Base-by-base conservation (phyloP, 1,140 invertebrate genomes). In the Leucophenga varia region DNA sequence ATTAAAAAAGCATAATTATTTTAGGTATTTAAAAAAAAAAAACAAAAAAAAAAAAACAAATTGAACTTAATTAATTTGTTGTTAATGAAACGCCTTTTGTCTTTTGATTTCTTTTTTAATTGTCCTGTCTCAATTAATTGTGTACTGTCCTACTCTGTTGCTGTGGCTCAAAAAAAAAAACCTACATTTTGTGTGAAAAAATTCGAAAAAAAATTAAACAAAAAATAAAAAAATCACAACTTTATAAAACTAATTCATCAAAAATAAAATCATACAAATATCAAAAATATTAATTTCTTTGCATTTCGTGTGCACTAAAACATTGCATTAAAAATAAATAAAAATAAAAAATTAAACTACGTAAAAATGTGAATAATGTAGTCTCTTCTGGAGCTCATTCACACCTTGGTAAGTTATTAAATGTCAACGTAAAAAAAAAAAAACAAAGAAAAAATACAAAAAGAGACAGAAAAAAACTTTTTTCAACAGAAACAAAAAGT, bases 321-420 rank as follows among this genome's bases (percentile, higher is more conserved):
- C 37, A 20, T 25, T 20, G 21, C 36, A 48, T 28, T 25, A 52
- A 31, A 57, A 50, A 9, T 36, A 49, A 50, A 39, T 50, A 41
- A 56, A 30, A 38, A 53, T 41, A 46, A 53, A 46, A 40, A 52
- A 59, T 64, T 61, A 52, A 54, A 52, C 56, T 54, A 63, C 67
- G 59, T 70, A 59, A 46, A 47, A 25, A 47, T 30, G 59, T 63
- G 67, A 69, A 69, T 47, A 37, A 63, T 81, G 81, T 90, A 93
- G 90, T 90, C 88, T 89, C 86, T 93, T 92, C 89, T 93, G 90
- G 90, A 92, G 88, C 87, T 91, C 88, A 85, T 93, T 93, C 89
- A 89, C 87, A 86, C 90, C 89, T 87, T 88, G 90, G 91, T 93
- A 93, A 93, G 90, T 91, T 5, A 12, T 19, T 20, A 49, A 46